Evolutionary conservation across 2,797 vertebrate genomes (phyloP).

Genomic region (Erethizon dorsatum): DNA sequence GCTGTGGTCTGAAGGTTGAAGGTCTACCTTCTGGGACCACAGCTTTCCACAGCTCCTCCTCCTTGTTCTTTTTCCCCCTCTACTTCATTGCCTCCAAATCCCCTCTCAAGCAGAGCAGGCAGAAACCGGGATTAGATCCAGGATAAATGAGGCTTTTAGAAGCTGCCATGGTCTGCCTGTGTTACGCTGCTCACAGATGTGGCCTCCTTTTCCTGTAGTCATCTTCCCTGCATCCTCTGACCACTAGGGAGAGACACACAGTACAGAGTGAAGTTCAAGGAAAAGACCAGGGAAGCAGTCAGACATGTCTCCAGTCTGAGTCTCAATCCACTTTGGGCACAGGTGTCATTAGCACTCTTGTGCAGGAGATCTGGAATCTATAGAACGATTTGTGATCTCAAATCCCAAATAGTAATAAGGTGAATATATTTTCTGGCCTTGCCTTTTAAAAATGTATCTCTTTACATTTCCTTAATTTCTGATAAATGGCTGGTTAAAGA

Average conservation of each 20-base stretch:
- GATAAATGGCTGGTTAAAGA: not conserved
- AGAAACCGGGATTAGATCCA: not conserved
- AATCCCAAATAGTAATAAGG: not conserved
- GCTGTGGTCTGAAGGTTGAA: not conserved
- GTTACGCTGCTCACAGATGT: not conserved
- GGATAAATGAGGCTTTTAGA: not conserved
- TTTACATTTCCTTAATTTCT: slow-evolving; percentile 22
- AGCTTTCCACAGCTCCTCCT: not conserved
- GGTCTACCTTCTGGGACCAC: not conserved
- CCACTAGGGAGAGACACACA: not conserved
- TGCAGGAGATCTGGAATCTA: not conserved
- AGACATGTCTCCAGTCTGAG: not conserved
- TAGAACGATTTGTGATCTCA: not conserved
- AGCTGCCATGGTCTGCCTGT: not conserved
- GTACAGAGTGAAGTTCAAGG: not conserved
- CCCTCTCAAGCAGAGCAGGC: not conserved
- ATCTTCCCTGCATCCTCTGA: not conserved
- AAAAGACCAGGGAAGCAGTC: not conserved
- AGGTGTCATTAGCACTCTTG: not conserved
- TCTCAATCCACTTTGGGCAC: not conserved
- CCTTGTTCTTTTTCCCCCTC: not conserved
- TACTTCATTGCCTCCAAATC: not conserved
- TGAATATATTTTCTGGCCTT: not conserved
- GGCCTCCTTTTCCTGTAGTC: not conserved
- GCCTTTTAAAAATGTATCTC: not conserved